Percentiles rank a stretch among this genome's conserved stretches.
Conservation (phyloP, 2,113 vertebrate species). For the Gavia stellata region DNA sequence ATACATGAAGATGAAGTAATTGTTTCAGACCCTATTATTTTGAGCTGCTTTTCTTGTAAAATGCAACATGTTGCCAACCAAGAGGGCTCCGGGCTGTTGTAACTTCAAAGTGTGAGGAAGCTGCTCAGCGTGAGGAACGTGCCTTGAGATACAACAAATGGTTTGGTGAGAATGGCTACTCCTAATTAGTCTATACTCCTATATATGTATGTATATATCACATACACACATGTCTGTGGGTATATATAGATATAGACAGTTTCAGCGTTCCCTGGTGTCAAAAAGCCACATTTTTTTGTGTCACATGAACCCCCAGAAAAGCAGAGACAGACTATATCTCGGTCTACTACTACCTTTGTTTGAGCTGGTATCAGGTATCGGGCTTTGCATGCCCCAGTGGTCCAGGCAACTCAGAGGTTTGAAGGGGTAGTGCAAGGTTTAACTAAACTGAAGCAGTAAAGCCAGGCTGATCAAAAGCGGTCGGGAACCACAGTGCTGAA, state of each 20-base stretch:
- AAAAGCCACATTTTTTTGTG: not conserved
- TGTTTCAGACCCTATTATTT: not conserved
- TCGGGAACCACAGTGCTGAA: not conserved
- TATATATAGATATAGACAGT: fast-evolving
- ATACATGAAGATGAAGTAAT: not conserved
- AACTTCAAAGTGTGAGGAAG: not conserved
- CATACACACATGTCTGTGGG: not conserved
- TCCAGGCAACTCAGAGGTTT: not conserved
- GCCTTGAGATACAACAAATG: fast-evolving
- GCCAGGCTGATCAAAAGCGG: not conserved
- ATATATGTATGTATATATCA: no score
- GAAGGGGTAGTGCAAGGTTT: not conserved
- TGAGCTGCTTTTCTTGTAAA: not conserved
- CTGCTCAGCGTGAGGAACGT: fast-evolving
- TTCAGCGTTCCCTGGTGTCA: not conserved
- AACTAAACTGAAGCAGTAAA: not conserved
- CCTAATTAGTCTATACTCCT: not conserved
- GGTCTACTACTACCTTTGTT: not conserved
- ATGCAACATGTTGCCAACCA: not conserved
- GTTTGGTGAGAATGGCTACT: not conserved
- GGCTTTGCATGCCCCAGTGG: not conserved
- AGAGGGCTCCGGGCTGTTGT: not conserved
- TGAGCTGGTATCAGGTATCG: not conserved
- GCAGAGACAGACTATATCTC: not conserved
- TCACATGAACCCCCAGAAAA: not conserved